Evolutionary conservation across 2,888 invertebrate species (phyloP), one percentile per base, ranked within the genome.

Genomic region (Syrista parreyssii): DNA sequence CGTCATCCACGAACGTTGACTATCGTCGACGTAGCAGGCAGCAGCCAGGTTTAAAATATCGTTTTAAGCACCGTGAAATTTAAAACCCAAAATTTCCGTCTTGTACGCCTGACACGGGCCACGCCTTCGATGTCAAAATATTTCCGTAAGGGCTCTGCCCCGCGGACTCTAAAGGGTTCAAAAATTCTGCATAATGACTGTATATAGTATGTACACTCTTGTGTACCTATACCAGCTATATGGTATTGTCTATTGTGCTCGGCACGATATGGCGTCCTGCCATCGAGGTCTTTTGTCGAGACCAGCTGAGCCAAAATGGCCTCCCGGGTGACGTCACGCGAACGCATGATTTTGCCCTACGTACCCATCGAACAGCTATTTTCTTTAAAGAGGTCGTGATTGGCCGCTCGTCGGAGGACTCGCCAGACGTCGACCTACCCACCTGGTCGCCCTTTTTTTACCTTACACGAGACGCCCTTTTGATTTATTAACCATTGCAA

Each of bases 221-320:
- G 33, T 71, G 71, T 33, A 33, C 74, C 71, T 35, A 73, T 68
- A 31, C 73, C 74, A 76, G 76, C 75, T 76, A 79, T 79, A 75
- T 82, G 32, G 85, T 84, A 88, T 88, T 88, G 88, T 88, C 86
- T 87, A 84, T 86, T 87, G 86, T 87, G 79, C 80, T 79, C 78
- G 80, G 81, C 81, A 83, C 85, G 87, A 90, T 87, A 89, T 88
- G 88, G 89, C 89, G 89, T 87, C 86, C 87, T 87, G 83, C 85
- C 84, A 84, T 89, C 87, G 81, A 85, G 82, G 84, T 80, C 88
- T 86, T 88, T 90, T 89, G 89, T 89, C 84, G 86, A 82, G 81
- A 88, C 89, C 89, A 90, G 90, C 89, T 90, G 90, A 89, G 90
- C 88, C 89, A 91, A 90, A 91, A 91, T 91, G 91, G 91, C 91